Base-by-base conservation (phyloP, 2,888 invertebrate species). In the Megalurothrips usitatus region DNA sequence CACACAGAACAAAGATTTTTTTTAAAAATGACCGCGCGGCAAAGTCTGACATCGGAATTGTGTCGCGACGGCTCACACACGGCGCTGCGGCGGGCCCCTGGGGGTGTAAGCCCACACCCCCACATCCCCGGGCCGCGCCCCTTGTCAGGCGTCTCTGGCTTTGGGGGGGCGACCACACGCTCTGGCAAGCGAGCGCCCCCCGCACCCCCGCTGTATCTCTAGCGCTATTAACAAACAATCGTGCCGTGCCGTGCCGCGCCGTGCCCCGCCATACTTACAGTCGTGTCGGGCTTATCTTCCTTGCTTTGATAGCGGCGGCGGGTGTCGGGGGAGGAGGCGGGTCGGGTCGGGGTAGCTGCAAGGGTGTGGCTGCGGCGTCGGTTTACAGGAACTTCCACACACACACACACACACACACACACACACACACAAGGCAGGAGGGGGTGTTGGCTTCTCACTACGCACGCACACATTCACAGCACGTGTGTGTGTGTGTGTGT, bases 1-100 rank as follows among this genome's bases (percentile, higher is more conserved):
- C 81, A 81, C 84, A 82, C 79, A 48, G 58, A 82, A 84, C 78
- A 82, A 82, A 68, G n/a, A n/a, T n/a, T n/a, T n/a, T n/a, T n/a
- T n/a, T n/a, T 48, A 82, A 34, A 82, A 48, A 26, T 26, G 14
- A 48, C 79, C 17, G n/a, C n/a, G n/a, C n/a, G n/a, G n/a, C n/a
- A n/a, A n/a, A n/a, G n/a, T n/a, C n/a, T n/a, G n/a, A n/a, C n/a
- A n/a, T n/a, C n/a, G n/a, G n/a, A n/a, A n/a, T n/a, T n/a, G n/a
- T n/a, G n/a, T n/a, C n/a, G n/a, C n/a, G n/a, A n/a, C n/a, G n/a
- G n/a, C n/a, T n/a, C n/a, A n/a, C n/a, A n/a, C n/a, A n/a, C n/a
- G n/a, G n/a, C n/a, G n/a, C n/a, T n/a, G n/a, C n/a, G n/a, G n/a
- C n/a, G n/a, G n/a, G n/a, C n/a, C n/a, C n/a, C n/a, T n/a, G n/a